Conservation (phyloP, 1,140 invertebrate genomes). For the Probaryconus sp. region DNA sequence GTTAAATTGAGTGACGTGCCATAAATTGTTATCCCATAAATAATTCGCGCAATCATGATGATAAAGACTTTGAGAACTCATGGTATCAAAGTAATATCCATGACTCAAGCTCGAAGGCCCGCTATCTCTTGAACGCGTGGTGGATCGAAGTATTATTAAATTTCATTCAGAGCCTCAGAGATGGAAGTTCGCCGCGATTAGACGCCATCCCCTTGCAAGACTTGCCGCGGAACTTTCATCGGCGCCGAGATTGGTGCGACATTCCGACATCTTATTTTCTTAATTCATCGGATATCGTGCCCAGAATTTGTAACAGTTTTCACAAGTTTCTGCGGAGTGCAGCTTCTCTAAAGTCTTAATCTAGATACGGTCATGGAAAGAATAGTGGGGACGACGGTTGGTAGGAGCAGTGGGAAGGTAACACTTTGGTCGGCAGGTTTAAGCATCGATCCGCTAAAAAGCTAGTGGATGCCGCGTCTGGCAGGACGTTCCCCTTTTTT, state of each 20-base stretch:
- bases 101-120: not conserved
- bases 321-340: slow-evolving; percentile 27
- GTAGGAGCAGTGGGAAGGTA: not conserved
- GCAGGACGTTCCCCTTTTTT: slow-evolving; percentile 61
- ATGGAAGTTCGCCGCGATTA: not conserved
- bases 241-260: slow-evolving; percentile 9
- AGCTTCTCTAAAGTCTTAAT: slow-evolving; percentile 42
- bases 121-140: not conserved
- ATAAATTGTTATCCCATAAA: slow-evolving; percentile 23
- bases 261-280: slow-evolving; percentile 33
- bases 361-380: slow-evolving; percentile 40
- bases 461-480: slow-evolving; percentile 60
- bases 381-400: not conserved
- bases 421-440: slow-evolving; percentile 46
- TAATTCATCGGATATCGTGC: slow-evolving; percentile 23
- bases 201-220: not conserved
- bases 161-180: slow-evolving; percentile 11
- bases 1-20: slow-evolving; percentile 24
- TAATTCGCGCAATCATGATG: not conserved
- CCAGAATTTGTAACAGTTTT: slow-evolving; percentile 33
- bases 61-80: not conserved
- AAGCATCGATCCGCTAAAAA: slow-evolving; percentile 72
- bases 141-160: slow-evolving; percentile 15
- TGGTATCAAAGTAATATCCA: slow-evolving; percentile 10
- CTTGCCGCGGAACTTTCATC: slow-evolving; percentile 18